These are phyloP conservation scores for Condylura cristata DNA, from an alignment of 2,113 vertebrate genomes.

Conservation along the genomic window DNA sequence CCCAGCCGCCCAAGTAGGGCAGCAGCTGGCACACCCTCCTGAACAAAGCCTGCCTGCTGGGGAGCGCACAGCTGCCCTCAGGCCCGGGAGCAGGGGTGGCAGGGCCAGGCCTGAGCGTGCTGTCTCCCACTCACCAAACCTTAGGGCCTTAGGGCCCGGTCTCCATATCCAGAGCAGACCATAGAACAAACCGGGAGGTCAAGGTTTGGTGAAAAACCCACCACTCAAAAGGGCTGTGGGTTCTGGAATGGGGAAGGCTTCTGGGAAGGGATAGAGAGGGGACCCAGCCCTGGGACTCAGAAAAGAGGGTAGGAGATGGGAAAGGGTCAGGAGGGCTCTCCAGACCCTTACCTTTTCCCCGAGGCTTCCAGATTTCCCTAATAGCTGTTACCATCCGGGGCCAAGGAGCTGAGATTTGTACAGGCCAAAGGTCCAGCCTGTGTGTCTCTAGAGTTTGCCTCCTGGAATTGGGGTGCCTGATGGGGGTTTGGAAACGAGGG, in stretches of 20 bases:
- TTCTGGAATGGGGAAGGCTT: background rate
- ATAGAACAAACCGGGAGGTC: background rate
- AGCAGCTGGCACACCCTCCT: background rate
- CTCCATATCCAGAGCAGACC: background rate
- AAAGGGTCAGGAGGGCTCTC: background rate
- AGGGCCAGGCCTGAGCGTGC: background rate
- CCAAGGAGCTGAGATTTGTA: background rate
- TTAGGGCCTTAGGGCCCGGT: background rate
- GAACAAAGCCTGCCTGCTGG: background rate
- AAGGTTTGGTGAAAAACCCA: background rate
- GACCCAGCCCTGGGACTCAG: background rate
- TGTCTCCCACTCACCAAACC: background rate
- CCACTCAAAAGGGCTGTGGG: background rate
- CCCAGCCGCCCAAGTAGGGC: rapidly evolving
- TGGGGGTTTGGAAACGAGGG: background rate
- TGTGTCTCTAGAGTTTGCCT: background rate
- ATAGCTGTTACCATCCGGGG: background rate
- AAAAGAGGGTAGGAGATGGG: background rate
- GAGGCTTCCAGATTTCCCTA: background rate
- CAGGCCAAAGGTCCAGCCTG: background rate
- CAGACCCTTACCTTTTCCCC: background rate
- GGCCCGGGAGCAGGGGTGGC: background rate
- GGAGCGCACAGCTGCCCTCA: background rate
- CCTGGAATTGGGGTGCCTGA: background rate
- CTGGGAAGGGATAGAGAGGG: background rate